Conservation (phyloP, 2,113 vertebrate species). For the Caretta caretta region DNA sequence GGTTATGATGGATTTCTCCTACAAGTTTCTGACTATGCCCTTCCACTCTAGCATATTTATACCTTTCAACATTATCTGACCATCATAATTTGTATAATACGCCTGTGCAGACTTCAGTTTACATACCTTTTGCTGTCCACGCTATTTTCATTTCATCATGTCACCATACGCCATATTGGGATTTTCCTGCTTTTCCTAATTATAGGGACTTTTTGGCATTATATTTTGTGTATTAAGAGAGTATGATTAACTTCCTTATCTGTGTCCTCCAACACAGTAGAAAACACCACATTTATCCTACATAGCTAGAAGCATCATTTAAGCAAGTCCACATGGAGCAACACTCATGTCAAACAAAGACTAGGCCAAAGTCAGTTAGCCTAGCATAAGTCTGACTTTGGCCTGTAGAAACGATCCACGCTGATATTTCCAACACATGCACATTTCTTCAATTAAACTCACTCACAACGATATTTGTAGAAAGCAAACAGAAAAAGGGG, state of each 20-base stretch:
- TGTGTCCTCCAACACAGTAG: background rate
- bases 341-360: background rate
- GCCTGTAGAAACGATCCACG: background rate
- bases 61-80: background rate
- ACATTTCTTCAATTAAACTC: background rate
- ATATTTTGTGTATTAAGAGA: background rate
- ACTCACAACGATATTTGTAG: background rate
- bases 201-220: background rate
- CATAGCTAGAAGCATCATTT: background rate
- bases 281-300: background rate
- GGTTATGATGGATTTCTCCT: background rate
- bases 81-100: background rate
- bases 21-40: background rate
- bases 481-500: rapidly evolving
- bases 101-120: too few species aligned
- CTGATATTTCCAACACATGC: background rate
- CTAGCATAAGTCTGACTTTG: background rate
- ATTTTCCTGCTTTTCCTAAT: background rate
- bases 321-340: background rate
- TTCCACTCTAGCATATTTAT: background rate
- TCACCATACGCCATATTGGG: background rate
- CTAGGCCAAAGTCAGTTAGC: background rate
- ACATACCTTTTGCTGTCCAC: too few species aligned
- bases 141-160: too few species aligned
- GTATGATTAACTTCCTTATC: background rate